Conservation (phyloP, 1,140 invertebrate species). For the Dinoponera quadriceps region DNA sequence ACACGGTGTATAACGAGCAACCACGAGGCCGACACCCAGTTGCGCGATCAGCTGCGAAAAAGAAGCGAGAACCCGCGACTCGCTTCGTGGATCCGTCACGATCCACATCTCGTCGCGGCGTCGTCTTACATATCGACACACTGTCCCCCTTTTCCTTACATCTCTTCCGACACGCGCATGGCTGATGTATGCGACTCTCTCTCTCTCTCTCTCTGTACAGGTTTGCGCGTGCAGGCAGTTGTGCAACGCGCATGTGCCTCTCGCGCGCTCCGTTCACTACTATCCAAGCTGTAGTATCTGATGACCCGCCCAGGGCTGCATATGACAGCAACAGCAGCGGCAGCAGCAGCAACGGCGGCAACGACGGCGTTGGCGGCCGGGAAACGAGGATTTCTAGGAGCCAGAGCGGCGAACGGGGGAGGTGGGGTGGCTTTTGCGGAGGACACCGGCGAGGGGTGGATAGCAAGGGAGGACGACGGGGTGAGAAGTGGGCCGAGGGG, state of each 20-base stretch:
- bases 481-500: slow-evolving; percentile 29
- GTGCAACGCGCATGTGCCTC: slow-evolving; percentile 27
- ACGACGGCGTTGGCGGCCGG: slow-evolving; percentile 60
- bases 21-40: not conserved
- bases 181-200: too few relatives aligned
- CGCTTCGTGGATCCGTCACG: slow-evolving; percentile 6
- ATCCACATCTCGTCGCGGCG: slow-evolving; percentile 20
- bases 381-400: slow-evolving; percentile 82
- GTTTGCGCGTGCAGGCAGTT: slow-evolving; percentile 63
- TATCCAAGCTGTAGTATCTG: slow-evolving; percentile 82
- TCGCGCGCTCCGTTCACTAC: slow-evolving; percentile 76
- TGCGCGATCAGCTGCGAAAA: not conserved
- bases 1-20: too few relatives aligned
- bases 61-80: slow-evolving; percentile 16
- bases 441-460: slow-evolving; percentile 58
- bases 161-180: too few relatives aligned
- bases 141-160: slow-evolving; percentile 31
- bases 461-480: slow-evolving; percentile 36
- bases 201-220: slow-evolving; percentile 4
- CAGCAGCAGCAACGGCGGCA: slow-evolving; percentile 4
- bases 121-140: slow-evolving; percentile 36
- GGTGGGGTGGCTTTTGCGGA: slow-evolving; percentile 68
- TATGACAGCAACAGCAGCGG: slow-evolving; percentile 81
- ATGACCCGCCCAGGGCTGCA: slow-evolving; percentile 85
- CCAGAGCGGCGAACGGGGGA: slow-evolving; percentile 42